These are phyloP conservation scores for Zaprionus taronus DNA, from an alignment of 1,140 invertebrate species.

Conservation along the genomic window DNA sequence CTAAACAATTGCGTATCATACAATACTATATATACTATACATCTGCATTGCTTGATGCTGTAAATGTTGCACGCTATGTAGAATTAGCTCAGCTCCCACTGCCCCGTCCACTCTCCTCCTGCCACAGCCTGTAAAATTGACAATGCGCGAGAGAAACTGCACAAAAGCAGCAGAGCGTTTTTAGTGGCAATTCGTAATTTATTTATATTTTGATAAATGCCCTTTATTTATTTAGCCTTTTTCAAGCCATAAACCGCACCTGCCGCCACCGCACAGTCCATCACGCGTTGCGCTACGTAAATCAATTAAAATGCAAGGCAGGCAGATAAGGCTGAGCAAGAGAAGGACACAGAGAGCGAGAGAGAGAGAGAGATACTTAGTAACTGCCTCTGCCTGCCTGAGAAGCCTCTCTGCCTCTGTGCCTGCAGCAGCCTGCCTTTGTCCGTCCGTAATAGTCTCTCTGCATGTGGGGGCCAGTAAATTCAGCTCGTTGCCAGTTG, in stretches of 20 bases:
- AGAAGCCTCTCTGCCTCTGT: not conserved
- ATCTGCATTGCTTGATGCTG: constrained; percentile 43
- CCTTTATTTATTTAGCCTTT: constrained; percentile 14
- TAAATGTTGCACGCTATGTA: constrained; percentile 79
- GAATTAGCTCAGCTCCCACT: constrained; percentile 39
- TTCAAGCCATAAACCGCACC: constrained; percentile 60
- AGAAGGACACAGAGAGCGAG: not conserved
- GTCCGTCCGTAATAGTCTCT: constrained; percentile 38
- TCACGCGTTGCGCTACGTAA: constrained; percentile 33
- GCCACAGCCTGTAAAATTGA: not conserved
- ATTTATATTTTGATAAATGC: constrained; percentile 22
- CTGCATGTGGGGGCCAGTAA: constrained; percentile 49
- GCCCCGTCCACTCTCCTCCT: not conserved
- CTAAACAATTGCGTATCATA: constrained; percentile 1
- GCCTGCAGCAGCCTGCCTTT: constrained; percentile 3
- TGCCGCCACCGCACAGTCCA: constrained; percentile 41
- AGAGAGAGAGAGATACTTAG: constrained; percentile 8
- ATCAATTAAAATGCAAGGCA: constrained; percentile 53
- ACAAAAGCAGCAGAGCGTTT: constrained; percentile 21
- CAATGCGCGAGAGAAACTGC: constrained; percentile 39
- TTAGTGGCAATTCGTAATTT: constrained; percentile 5
- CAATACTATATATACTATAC: constrained; percentile 24
- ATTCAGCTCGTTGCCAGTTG: constrained; percentile 60
- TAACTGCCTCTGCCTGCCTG: not conserved
- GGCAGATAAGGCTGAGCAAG: constrained; percentile 23